These are phyloP conservation scores for Callyntrura sp. DNA, from an alignment of 2,888 invertebrate species.

Conservation along the genomic window DNA sequence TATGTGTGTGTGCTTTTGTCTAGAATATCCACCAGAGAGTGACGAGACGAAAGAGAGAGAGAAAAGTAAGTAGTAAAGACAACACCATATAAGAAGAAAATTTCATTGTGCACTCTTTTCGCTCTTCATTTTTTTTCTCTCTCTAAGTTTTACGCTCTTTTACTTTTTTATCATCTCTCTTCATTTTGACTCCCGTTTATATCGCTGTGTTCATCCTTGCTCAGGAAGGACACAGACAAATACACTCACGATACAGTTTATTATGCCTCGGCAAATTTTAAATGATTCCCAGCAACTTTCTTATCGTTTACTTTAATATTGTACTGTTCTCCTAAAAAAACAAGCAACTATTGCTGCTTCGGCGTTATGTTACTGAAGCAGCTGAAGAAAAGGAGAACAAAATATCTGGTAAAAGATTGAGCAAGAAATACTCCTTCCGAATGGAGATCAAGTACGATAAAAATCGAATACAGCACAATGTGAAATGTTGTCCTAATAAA, in stretches of 20 bases:
- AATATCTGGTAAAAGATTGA: too few relatives aligned
- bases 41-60: too few relatives aligned
- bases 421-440: background rate
- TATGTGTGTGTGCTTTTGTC: too few relatives aligned
- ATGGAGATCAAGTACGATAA: too few relatives aligned
- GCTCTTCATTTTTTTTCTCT: background rate
- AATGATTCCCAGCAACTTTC: conserved; percentile 60
- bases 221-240: background rate
- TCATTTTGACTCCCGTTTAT: background rate
- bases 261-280: conserved; percentile 59
- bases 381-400: background rate
- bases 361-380: background rate
- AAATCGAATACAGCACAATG: too few relatives aligned
- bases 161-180: conserved; percentile 51
- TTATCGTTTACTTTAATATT: conserved; percentile 40
- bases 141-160: conserved; percentile 14
- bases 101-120: conserved; percentile 13
- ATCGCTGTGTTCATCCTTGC: conserved; percentile 2
- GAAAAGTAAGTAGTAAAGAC: too few relatives aligned
- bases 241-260: conserved; percentile 38
- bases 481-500: too few relatives aligned
- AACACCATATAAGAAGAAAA: background rate
- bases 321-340: too few relatives aligned
- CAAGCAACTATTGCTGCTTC: too few relatives aligned
- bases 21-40: background rate